Evolutionary conservation across 2,113 vertebrate genomes (phyloP).

Genomic region (Nerophis lumbriciformis): DNA sequence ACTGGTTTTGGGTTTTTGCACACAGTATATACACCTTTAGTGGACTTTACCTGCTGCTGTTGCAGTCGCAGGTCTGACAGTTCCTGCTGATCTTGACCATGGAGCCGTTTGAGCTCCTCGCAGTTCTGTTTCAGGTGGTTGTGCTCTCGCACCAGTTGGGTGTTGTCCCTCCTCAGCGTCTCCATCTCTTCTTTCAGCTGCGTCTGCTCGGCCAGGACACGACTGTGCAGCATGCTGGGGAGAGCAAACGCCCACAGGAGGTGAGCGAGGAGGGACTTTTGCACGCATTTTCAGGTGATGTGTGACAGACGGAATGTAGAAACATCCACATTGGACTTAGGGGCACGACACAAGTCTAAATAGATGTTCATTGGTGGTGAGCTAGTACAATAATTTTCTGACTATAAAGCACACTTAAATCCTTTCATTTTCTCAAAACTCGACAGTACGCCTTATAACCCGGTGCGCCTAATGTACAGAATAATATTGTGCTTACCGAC

Average conservation of each 20-base stretch:
- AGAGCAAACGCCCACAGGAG: neutral
- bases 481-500: too few relatives aligned
- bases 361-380: too few relatives aligned
- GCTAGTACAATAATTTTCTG: too few relatives aligned
- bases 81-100: constrained; percentile 89
- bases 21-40: neutral
- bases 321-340: too few relatives aligned
- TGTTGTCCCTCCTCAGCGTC: constrained; percentile 83
- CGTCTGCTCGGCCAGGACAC: constrained; percentile 87
- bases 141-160: constrained; percentile 86
- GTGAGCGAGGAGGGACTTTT: neutral
- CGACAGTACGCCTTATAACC: too few relatives aligned
- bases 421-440: too few relatives aligned
- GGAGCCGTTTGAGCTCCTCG: constrained; percentile 90
- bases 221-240: constrained; percentile 82
- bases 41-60: constrained; percentile 86
- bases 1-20: neutral
- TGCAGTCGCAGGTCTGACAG: constrained; percentile 86
- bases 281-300: neutral
- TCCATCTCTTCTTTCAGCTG: constrained; percentile 96
- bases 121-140: constrained; percentile 94
- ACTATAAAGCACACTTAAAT: too few relatives aligned
- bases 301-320: neutral
- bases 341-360: too few relatives aligned
- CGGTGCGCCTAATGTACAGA: too few relatives aligned